phyloP scores from a whole-genome alignment of 1,140 invertebrate genomes.

The Drosophila bipectinata region DNA sequence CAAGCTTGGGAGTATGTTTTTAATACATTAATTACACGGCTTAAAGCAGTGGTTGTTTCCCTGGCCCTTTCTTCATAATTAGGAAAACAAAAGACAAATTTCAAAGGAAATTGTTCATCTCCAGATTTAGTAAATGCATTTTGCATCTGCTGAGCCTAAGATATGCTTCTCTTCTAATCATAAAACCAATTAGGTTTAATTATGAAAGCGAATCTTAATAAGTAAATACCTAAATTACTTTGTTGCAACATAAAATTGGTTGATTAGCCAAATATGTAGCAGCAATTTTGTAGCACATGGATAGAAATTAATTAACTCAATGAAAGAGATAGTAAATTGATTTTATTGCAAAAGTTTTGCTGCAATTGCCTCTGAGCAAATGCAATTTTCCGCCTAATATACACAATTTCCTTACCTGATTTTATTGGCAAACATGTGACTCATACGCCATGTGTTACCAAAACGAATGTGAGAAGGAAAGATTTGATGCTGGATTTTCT shows the following conservation, averaged over 20 bases:
- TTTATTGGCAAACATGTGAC: neutral
- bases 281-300: neutral
- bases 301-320: neutral
- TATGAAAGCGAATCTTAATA: neutral
- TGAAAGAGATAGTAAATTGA: neutral
- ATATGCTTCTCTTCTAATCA: neutral
- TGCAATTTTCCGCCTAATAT: neutral
- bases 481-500: neutral
- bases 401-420: neutral
- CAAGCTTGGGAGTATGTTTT: conserved; percentile 30
- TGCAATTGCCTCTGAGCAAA: neutral
- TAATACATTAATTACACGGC: conserved; percentile 68
- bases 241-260: no score
- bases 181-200: neutral
- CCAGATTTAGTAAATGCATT: no score
- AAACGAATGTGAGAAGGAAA: neutral
- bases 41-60: neutral
- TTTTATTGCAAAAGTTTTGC: neutral
- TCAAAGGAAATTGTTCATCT: no score
- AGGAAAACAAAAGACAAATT: neutral
- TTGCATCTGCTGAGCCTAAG: no score
- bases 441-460: neutral
- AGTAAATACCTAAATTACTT: neutral
- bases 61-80: neutral
- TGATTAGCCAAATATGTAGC: no score